Conservation (phyloP, 2,888 invertebrate genomes). For the Drosophila anomelani region DNA sequence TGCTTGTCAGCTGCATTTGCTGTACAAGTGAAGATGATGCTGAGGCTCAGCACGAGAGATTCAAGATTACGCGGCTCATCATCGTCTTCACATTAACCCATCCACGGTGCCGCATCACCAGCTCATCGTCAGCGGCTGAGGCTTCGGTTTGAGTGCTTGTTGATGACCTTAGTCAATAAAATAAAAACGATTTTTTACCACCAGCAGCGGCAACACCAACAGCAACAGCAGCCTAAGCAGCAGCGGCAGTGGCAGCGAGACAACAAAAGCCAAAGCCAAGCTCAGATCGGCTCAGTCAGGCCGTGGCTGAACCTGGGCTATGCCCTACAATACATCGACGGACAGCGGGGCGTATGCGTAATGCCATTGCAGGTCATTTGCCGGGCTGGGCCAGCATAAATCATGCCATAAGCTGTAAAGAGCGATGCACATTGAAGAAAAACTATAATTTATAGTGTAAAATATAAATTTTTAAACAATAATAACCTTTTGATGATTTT, state of each 20-base stretch:
- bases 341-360: constrained; percentile 46
- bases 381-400: constrained; percentile 15
- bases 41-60: constrained; percentile 60
- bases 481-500: background rate
- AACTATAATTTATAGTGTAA: too few relatives aligned
- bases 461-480: background rate
- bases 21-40: constrained; percentile 68
- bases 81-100: constrained; percentile 16
- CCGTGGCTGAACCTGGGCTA: constrained; percentile 12
- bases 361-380: constrained; percentile 37
- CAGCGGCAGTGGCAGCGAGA: constrained; percentile 19
- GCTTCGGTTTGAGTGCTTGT: constrained; percentile 38
- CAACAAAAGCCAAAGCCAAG: constrained; percentile 40
- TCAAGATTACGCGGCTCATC: constrained; percentile 46
- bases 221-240: constrained; percentile 8
- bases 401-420: constrained; percentile 17
- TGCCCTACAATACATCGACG: constrained; percentile 39
- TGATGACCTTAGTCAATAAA: constrained; percentile 82
- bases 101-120: constrained; percentile 1
- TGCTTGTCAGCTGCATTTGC: constrained; percentile 48
- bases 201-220: constrained; percentile 8
- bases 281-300: constrained; percentile 14
- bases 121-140: constrained; percentile 33
- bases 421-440: constrained; percentile 11
- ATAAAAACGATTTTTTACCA: constrained; percentile 51